Conservation (phyloP, 2,888 invertebrate genomes). For the Philaethria dido region DNA sequence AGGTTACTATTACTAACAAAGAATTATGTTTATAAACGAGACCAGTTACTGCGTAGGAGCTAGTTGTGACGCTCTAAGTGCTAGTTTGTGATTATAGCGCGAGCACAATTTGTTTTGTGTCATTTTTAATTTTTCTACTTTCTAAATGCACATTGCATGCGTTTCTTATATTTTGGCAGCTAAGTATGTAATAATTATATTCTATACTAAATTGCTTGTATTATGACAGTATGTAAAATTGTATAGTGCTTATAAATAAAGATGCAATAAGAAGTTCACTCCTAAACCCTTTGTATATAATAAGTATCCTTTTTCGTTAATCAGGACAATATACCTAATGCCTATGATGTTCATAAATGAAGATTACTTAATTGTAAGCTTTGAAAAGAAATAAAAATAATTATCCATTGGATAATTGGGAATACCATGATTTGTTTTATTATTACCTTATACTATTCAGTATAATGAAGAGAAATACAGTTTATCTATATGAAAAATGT, state of each 20-base stretch:
- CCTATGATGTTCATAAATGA: conserved; percentile 78
- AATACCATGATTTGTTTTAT: conserved; percentile 74
- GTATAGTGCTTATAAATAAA: conserved; percentile 78
- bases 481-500: too few species aligned
- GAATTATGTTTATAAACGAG: conserved; percentile 27
- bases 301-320: conserved; percentile 70
- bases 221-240: conserved; percentile 71
- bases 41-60: conserved; percentile 29
- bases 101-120: conserved; percentile 34
- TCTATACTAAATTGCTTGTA: conserved; percentile 63
- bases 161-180: conserved; percentile 50
- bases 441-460: conserved; percentile 38
- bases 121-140: conserved; percentile 25
- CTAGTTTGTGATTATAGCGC: conserved; percentile 35
- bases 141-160: conserved; percentile 44
- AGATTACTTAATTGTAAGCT: conserved; percentile 76
- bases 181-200: conserved; percentile 51
- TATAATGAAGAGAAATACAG: too few species aligned
- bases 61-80: conserved; percentile 28
- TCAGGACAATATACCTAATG: conserved; percentile 73
- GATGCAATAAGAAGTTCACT: conserved; percentile 57
- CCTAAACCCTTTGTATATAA: conserved; percentile 72
- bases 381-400: conserved; percentile 72
- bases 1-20: conserved; percentile 24
- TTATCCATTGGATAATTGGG: conserved; percentile 78